Percentiles rank a stretch among this genome's conserved stretches.
Evolutionary conservation across 2,797 vertebrate species (phyloP).

Genomic region (Monodelphis domestica): DNA sequence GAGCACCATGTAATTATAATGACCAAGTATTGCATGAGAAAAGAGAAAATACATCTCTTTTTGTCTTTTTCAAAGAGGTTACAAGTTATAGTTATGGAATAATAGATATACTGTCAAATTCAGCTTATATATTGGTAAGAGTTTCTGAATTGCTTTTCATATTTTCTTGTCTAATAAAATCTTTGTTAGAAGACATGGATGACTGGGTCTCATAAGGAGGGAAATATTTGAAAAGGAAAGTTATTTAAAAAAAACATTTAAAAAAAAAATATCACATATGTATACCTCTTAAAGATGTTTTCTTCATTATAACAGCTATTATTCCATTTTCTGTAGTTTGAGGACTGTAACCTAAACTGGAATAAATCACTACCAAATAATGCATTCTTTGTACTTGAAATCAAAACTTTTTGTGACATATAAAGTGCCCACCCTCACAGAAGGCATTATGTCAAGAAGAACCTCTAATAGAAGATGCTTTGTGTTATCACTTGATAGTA

Average conservation of each 20-base stretch:
- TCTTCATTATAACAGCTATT: not conserved
- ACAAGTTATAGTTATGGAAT: not conserved
- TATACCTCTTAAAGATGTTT: not conserved
- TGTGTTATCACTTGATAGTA: slow-evolving; percentile 70
- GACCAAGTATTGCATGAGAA: not conserved
- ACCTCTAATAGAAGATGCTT: slow-evolving; percentile 68
- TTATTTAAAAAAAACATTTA: not conserved
- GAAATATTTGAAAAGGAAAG: not conserved
- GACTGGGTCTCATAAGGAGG: not conserved
- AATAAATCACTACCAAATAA: slow-evolving; percentile 31
- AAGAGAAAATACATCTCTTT: not conserved
- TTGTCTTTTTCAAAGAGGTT: not conserved
- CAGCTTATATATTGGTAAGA: not conserved
- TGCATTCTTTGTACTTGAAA: slow-evolving; percentile 50
- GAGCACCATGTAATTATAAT: not conserved
- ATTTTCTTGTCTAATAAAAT: not conserved
- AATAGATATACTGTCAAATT: not conserved
- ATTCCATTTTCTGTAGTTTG: not conserved
- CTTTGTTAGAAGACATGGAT: not conserved
- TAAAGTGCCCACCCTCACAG: slow-evolving; percentile 60
- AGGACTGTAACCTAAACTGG: not conserved
- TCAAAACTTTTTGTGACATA: slow-evolving; percentile 59
- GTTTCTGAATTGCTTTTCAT: not conserved
- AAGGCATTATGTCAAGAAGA: slow-evolving; percentile 63
- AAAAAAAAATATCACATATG: not conserved